A percentile compares a stretch with the other conserved stretches of the same genome.
Conservation (phyloP, 2,797 vertebrate genomes). For the Triplophysa yarkandensis region DNA sequence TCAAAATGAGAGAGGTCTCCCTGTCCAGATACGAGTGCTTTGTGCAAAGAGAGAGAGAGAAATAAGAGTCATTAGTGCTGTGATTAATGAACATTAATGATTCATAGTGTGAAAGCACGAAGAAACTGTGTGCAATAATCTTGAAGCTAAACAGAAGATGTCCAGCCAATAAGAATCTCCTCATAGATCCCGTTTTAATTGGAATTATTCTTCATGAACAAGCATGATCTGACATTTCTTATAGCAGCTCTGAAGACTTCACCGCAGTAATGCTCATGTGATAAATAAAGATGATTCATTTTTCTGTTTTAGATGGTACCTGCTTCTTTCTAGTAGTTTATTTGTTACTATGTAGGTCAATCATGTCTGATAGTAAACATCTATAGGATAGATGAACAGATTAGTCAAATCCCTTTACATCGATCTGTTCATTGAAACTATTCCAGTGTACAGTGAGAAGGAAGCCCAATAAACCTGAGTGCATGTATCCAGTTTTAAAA, state of each 20-base stretch:
- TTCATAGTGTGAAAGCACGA: conserved; percentile 53
- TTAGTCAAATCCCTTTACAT: conserved; percentile 18
- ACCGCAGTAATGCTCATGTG: neutral
- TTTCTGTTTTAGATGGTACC: too few species aligned
- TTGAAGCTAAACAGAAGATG: neutral
- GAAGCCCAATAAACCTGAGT: neutral
- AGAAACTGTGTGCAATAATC: conserved; percentile 41
- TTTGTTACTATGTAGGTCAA: conserved; percentile 33
- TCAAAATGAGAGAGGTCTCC: conserved; percentile 99
- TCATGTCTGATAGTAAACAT: conserved; percentile 22
- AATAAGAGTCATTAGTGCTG: conserved; percentile 68
- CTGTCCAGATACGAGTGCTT: conserved; percentile 99
- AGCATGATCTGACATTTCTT: neutral
- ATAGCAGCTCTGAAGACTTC: neutral
- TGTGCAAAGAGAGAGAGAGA: conserved; percentile 66
- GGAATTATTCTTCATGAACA: neutral
- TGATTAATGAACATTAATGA: conserved; percentile 40
- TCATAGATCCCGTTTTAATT: neutral
- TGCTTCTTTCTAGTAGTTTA: too few species aligned
- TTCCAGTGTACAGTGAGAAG: neutral
- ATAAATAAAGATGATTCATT: too few species aligned
- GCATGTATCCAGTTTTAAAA: neutral
- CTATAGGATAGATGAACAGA: conserved; percentile 23
- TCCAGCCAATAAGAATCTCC: neutral
- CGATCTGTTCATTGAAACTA: conserved; percentile 3